These are phyloP conservation scores for Trogon melanurus DNA, from an alignment of 2,113 vertebrate species.

Conservation along the genomic window DNA sequence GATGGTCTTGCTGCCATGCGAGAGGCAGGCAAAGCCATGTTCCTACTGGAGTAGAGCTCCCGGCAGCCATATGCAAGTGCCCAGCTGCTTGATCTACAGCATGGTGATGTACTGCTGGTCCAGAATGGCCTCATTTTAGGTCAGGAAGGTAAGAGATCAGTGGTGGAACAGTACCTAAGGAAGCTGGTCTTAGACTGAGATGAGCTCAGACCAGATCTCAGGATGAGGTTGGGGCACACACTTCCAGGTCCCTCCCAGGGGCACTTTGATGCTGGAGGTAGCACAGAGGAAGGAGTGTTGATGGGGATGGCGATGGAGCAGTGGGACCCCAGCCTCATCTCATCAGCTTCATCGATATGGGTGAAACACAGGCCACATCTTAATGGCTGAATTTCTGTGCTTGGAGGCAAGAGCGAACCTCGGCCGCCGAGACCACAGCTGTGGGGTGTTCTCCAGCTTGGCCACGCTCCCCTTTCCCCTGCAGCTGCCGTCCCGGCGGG, in stretches of 20 bases:
- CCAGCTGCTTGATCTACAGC: not conserved
- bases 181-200: not conserved
- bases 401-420: accelerated
- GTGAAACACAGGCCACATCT: not conserved
- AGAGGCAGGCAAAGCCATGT: not conserved
- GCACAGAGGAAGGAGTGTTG: not conserved
- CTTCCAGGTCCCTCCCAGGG: accelerated
- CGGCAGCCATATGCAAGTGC: not conserved
- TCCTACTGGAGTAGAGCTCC: not conserved
- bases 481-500: not conserved
- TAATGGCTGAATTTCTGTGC: not conserved
- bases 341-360: not conserved
- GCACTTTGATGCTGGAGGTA: not conserved
- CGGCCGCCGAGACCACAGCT: not conserved
- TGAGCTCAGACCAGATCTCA: not conserved
- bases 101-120: not conserved
- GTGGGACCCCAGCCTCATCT: not conserved
- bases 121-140: not conserved
- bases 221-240: accelerated
- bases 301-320: not conserved
- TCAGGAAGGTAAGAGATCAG: not conserved
- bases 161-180: not conserved
- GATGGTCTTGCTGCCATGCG: accelerated
- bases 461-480: not conserved
- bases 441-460: not conserved